A percentile compares a stretch with the other conserved stretches of the same genome.
Conservation (phyloP, 2,113 vertebrate species). For the Labrus mixtus region DNA sequence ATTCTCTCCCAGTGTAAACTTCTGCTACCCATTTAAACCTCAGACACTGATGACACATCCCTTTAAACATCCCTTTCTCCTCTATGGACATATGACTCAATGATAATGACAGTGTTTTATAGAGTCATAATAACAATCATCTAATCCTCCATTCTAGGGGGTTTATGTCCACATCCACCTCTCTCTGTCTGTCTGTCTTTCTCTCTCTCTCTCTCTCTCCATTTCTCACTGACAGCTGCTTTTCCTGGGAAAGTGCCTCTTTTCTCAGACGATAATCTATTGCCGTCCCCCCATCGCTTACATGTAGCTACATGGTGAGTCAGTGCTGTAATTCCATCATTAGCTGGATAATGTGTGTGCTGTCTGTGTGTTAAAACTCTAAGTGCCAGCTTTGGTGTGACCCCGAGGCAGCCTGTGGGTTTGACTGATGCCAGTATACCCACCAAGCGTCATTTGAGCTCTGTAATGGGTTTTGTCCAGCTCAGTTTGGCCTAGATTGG, state of each 20-base stretch:
- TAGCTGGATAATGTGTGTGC: slow-evolving; percentile 84
- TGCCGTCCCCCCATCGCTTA: slow-evolving; percentile 77
- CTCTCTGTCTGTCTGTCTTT: slow-evolving; percentile 31
- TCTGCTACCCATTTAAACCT: slow-evolving; percentile 64
- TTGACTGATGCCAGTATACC: slow-evolving; percentile 81
- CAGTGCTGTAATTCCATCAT: slow-evolving; percentile 86
- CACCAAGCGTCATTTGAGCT: slow-evolving; percentile 69
- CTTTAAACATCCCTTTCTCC: slow-evolving; percentile 81
- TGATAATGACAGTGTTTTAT: slow-evolving; percentile 83
- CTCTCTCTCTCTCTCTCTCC: slow-evolving; percentile 15
- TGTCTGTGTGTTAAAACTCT: slow-evolving; percentile 79
- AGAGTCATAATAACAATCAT: slow-evolving; percentile 81
- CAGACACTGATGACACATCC: slow-evolving; percentile 77
- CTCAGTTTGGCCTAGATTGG: slow-evolving; percentile 48
- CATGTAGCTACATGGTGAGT: slow-evolving; percentile 86
- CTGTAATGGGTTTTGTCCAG: slow-evolving; percentile 66
- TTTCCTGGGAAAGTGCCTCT: slow-evolving; percentile 78
- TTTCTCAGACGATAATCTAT: slow-evolving; percentile 82
- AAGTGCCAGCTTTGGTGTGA: slow-evolving; percentile 81
- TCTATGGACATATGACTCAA: slow-evolving; percentile 81
- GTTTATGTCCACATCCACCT: slow-evolving; percentile 78
- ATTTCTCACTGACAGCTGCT: slow-evolving; percentile 75
- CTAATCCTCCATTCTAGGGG: slow-evolving; percentile 74
- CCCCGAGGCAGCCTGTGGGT: slow-evolving; percentile 75
- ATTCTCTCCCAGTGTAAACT: slow-evolving; percentile 64